Conservation (phyloP, 2,797 vertebrate genomes). For the Aselliscus stoliczkanus region DNA sequence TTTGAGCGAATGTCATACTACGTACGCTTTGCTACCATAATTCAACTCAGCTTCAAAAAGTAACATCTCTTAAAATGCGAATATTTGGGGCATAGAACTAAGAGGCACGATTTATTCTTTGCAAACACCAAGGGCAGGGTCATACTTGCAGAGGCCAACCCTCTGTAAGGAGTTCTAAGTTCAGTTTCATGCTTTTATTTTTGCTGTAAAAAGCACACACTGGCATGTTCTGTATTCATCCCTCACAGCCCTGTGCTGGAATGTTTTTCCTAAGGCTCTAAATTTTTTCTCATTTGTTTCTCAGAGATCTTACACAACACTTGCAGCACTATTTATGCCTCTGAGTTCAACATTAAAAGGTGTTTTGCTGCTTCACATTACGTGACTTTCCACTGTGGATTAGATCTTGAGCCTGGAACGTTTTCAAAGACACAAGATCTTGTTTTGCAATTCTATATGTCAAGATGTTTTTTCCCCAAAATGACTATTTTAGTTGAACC, state of each 20-base stretch:
- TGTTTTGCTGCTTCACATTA: background rate
- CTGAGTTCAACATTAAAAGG: background rate
- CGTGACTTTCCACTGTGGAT: background rate
- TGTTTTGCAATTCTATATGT: background rate
- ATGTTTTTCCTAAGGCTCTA: background rate
- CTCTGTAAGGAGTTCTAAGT: background rate
- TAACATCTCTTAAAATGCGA: no score
- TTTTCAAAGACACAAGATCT: background rate
- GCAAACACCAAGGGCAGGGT: background rate
- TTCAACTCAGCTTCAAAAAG: no score
- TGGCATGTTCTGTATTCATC: background rate
- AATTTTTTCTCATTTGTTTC: background rate
- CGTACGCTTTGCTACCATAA: no score
- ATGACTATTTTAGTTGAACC: background rate
- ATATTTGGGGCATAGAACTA: background rate
- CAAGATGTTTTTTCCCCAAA: background rate
- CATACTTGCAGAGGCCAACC: background rate
- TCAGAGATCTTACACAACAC: background rate
- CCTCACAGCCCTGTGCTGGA: background rate
- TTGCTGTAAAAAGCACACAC: background rate
- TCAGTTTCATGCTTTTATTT: background rate
- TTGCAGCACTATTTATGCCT: background rate
- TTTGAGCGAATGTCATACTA: no score
- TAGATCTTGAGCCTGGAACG: background rate
- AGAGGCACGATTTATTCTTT: background rate